Base-by-base conservation (phyloP, 2,113 vertebrate genomes). In the Meleagris gallopavo region DNA sequence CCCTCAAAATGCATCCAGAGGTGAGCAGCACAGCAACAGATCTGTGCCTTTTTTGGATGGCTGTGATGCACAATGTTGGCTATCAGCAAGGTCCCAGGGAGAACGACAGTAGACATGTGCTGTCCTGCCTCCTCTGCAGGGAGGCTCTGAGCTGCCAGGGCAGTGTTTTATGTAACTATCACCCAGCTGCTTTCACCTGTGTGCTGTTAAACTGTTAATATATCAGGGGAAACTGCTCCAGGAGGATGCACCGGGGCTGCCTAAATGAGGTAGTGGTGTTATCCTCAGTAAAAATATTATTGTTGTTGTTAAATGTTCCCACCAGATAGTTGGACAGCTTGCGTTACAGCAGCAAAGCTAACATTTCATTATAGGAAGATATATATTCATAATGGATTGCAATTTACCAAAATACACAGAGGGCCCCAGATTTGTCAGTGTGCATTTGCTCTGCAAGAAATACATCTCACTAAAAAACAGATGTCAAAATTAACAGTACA, bases 321-420 rank as follows among this genome's bases (percentile, higher is more conserved):
- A 90, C 88, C 83, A 95, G 93, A 79, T 85, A 76, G 80, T 94
- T 82, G 93, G 94, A 60, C 93, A 95, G 93, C 91, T 91, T 94
- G 85, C 5, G 0, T 83, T 93, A 73, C 91, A 89, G 92, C 60
- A 81, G 89, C 75, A 95, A 90, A 91, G 72, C 93, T 93, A 96
- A 93, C 91, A 90, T 95, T 95, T 96, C 90, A 96, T 95, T 95
- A 96, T 61, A 48, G 86, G 91, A 89, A 95, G 94, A 95, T 93
- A 93, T 94, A 89, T 95, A 89, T 94, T 92, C 91, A 87, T 96
- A 96, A 97, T 83, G 74, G 95, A 88, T 92, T 95, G 89, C 94
- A 93, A 96, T 97, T 95, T 95, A 88, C 93, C 88, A 93, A 94
- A 95, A 94, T 94, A 94, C 96, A 96, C 96, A 88, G 83, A 96